A percentile compares a stretch with the other conserved stretches of the same genome.
These are phyloP conservation scores for Nomada goodeniana DNA, from an alignment of 2,888 invertebrate genomes.

Conservation along the genomic window DNA sequence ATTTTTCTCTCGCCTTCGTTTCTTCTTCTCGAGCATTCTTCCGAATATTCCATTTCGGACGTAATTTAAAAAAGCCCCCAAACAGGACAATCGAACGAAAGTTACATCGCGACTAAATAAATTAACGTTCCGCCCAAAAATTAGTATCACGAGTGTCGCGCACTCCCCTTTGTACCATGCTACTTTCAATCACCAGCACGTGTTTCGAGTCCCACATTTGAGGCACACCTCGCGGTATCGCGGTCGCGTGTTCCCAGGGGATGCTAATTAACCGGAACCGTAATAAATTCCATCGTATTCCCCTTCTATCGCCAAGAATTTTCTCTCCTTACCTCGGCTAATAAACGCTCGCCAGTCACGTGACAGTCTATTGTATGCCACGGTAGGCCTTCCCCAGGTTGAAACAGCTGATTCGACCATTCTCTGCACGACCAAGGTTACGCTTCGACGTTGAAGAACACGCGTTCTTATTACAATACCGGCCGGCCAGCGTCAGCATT, in stretches of 20 bases:
- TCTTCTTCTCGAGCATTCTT: no score
- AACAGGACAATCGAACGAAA: no score
- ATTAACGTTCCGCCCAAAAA: not conserved
- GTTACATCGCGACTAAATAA: no score
- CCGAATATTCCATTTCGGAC: no score
- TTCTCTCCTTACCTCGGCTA: conserved; percentile 53
- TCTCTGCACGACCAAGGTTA: conserved; percentile 70
- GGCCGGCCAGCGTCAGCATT: conserved; percentile 28
- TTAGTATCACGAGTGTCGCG: not conserved
- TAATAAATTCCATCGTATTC: conserved; percentile 41
- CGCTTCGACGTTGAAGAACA: conserved; percentile 52
- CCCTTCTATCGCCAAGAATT: conserved; percentile 31
- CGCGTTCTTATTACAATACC: conserved; percentile 43
- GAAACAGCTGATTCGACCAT: conserved; percentile 73
- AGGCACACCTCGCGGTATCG: conserved; percentile 17
- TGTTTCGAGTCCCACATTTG: conserved; percentile 9
- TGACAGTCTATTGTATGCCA: conserved; percentile 71
- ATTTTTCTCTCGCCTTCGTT: no score
- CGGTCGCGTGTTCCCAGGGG: conserved; percentile 33
- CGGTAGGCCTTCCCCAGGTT: conserved; percentile 59
- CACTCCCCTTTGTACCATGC: no score
- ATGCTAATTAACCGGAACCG: conserved; percentile 42
- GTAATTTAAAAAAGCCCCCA: no score
- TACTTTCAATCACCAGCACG: conserved; percentile 17
- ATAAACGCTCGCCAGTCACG: conserved; percentile 71